Percentiles rank a stretch among this genome's conserved stretches.
Conservation (phyloP, 2,113 vertebrate genomes). For the Bungarus multicinctus region DNA sequence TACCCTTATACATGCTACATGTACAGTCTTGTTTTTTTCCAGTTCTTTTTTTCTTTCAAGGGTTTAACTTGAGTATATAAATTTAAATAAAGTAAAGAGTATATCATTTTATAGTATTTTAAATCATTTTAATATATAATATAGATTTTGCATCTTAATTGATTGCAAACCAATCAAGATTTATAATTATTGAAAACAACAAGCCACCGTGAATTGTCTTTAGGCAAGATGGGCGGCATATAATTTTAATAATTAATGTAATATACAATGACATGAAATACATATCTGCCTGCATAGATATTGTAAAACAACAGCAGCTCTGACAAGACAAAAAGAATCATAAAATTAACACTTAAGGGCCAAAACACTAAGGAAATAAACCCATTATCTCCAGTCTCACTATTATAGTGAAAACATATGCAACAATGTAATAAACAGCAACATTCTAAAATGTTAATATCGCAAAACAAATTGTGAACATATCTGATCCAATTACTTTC, state of each 20-base stretch:
- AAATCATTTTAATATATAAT: neutral
- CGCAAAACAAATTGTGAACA: neutral
- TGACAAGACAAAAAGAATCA: constrained; percentile 10
- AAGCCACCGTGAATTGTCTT: neutral
- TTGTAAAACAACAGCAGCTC: rapidly evolving
- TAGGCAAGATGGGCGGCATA: too few relatives aligned
- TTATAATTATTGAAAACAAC: neutral
- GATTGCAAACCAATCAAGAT: neutral
- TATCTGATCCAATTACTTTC: neutral
- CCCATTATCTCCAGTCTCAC: neutral
- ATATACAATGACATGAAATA: neutral
- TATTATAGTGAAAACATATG: neutral
- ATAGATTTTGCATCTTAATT: neutral
- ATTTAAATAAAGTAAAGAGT: too few relatives aligned
- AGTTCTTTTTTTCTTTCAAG: neutral
- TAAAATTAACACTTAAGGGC: neutral
- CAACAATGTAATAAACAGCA: neutral
- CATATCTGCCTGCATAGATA: neutral
- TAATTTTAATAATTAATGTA: too few relatives aligned
- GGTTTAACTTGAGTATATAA: neutral
- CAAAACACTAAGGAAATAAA: rapidly evolving
- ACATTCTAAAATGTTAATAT: neutral
- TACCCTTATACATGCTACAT: neutral
- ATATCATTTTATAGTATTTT: neutral
- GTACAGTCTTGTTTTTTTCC: neutral